Evolutionary conservation across 2,797 vertebrate genomes (phyloP), one percentile per base, ranked within the genome.

Genomic region (Synanceia verrucosa): DNA sequence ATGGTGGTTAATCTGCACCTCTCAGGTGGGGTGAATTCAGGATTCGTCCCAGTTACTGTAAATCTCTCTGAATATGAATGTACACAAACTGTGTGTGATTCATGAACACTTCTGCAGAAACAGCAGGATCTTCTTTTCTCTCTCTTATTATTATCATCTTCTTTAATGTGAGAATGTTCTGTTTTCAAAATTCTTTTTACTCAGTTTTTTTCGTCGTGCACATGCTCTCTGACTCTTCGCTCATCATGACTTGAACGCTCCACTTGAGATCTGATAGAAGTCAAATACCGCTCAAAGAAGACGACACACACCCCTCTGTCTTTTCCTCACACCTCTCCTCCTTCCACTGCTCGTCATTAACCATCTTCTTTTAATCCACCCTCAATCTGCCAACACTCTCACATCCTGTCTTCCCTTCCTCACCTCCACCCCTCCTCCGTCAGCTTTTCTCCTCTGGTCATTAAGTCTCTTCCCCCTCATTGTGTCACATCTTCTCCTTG

Each of bases 1-100:
- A 67, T 28, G 68, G 23, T 16, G 48, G 65, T 57, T 83, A 76
- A 84, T 82, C 75, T 76, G 31, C 4, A 46, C 21, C 31, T 33
- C 66, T 46, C 65, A 76, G 75, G 21, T 14, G 41, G 41, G 34
- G 46, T 18, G 23, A 79, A 58, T 61, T 66, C 14, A 60, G 23
- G 26, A 70, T 79, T 67, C 55, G 55, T 64, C 43, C 43, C 37
- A 46, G 39, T 37, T 58, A 24, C 34, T 33, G 18, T 24, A 48
- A 76, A 71, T 52, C n/a, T n/a, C n/a, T n/a, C 21, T 9, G 23
- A 12, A 26, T 1, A 4, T 18, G 28, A 26, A 41, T 18, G 18
- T 13, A 48, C 43, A 50, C 19, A 37, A 28, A 75, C 9, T 24
- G 23, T 44, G 62, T 7, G 6, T 33, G 44, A 61, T 33, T 59